Evolutionary conservation across 2,888 invertebrate species (phyloP).

Genomic region (Pollenia amentaria): DNA sequence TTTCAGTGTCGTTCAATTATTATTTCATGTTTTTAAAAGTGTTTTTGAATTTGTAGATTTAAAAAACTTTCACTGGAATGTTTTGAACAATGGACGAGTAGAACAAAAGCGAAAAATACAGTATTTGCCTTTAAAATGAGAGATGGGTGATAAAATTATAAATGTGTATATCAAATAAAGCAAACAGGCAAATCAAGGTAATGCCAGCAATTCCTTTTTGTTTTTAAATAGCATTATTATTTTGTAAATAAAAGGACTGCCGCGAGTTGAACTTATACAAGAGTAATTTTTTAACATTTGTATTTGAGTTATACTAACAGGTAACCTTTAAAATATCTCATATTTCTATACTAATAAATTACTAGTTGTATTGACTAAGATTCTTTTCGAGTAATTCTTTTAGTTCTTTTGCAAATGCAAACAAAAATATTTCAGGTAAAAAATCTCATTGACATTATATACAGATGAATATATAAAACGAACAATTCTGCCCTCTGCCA

Average conservation of each 20-base stretch:
- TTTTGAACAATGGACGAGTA: background rate
- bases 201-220: background rate
- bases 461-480: conserved; percentile 3
- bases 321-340: no score
- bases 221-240: conserved; percentile 4
- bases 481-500: background rate
- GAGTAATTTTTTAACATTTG: no score
- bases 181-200: conserved; percentile 7
- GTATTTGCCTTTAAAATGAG: no score
- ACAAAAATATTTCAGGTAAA: conserved; percentile 36
- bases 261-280: background rate
- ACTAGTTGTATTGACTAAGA: no score
- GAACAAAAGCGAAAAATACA: no score
- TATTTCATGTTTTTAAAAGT: conserved; percentile 18
- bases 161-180: conserved; percentile 15
- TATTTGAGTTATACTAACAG: no score
- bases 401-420: background rate
- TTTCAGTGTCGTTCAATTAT: conserved; percentile 43
- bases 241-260: conserved; percentile 4
- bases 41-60: background rate
- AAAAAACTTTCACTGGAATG: background rate
- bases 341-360: no score
- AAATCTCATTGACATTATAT: conserved; percentile 54
- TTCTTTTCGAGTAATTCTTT: background rate
- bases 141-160: background rate